phyloP scores from a whole-genome alignment of 2,888 invertebrate species.

The Nycteola revayana region DNA sequence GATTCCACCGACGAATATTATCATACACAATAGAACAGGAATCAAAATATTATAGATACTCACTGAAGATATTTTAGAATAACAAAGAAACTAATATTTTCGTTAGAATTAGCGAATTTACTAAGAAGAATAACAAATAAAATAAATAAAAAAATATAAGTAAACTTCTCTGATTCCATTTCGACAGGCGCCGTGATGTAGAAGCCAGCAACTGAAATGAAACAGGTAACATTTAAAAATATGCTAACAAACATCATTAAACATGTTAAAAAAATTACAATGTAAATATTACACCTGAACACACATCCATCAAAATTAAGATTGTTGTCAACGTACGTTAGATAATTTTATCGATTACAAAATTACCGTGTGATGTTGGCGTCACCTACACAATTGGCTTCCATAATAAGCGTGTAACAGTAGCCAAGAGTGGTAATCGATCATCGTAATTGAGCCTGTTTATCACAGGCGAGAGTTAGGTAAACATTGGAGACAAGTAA shows the following conservation, averaged over 20 bases:
- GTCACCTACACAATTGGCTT: slow-evolving; percentile 48
- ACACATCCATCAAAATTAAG: slow-evolving; percentile 59
- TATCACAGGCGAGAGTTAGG: slow-evolving; percentile 48
- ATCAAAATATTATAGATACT: too few relatives aligned
- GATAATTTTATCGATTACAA: slow-evolving; percentile 57
- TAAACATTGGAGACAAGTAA: slow-evolving; percentile 63
- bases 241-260: slow-evolving; percentile 10
- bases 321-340: slow-evolving; percentile 53
- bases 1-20: too few relatives aligned
- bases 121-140: neutral
- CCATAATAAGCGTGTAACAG: slow-evolving; percentile 53
- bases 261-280: slow-evolving; percentile 6
- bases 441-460: slow-evolving; percentile 58
- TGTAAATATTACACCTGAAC: slow-evolving; percentile 15
- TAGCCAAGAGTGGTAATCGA: slow-evolving; percentile 63
- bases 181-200: neutral
- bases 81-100: too few relatives aligned
- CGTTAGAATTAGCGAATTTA: too few relatives aligned
- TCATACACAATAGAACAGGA: too few relatives aligned
- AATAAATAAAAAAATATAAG: slow-evolving; percentile 8
- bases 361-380: slow-evolving; percentile 32
- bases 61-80: too few relatives aligned
- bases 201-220: slow-evolving; percentile 29
- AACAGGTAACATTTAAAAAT: slow-evolving; percentile 18
- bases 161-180: slow-evolving; percentile 31